Base-by-base conservation (phyloP, 2,888 invertebrate genomes). In the Eudiplozoon nipponicum region DNA sequence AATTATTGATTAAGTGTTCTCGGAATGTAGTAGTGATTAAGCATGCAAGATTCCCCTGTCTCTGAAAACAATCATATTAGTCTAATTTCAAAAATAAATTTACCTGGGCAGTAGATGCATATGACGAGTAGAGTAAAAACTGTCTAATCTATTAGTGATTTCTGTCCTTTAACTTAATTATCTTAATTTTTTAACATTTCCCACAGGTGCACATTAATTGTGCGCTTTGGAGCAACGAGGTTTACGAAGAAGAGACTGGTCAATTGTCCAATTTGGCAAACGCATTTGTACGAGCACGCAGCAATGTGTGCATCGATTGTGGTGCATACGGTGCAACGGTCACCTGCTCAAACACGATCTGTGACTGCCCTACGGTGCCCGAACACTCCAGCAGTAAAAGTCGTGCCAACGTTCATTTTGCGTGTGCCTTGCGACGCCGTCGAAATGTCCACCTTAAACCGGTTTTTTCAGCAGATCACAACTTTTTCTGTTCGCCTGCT, bases 171-270 rank as follows among this genome's bases (percentile, higher is more conserved):
- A n/a, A n/a, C n/a, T n/a, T n/a, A n/a, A n/a, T n/a, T n/a, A n/a
- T n/a, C n/a, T n/a, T n/a, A n/a, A n/a, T n/a, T n/a, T n/a, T n/a
- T n/a, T n/a, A n/a, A n/a, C n/a, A 26, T n/a, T n/a, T n/a, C n/a
- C n/a, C n/a, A n/a, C n/a, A n/a, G n/a, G n/a, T 41, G 20, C 42
- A 41, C 29, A 42, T 43, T 3, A 43, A 43, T 33, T 41, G 42
- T 23, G 42, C 42, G 5, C 18, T 41, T 2, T 41, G 38, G 40
- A 33, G 31, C 15, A 28, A 40, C 15, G 42, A 41, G 13, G 42
- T 41, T 13, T 43, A 33, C 15, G 40, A 42, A 19, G 18, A 22
- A n/a, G 40, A 42, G n/a, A 28, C 19, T n/a, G 40, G 38, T n/a
- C 15, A 18, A 7, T 15, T 40, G 4, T 18, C 19, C 21, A 18